These are phyloP conservation scores for Scolopax bukidnonensis DNA, from an alignment of 2,797 vertebrate genomes.

Conservation along the genomic window DNA sequence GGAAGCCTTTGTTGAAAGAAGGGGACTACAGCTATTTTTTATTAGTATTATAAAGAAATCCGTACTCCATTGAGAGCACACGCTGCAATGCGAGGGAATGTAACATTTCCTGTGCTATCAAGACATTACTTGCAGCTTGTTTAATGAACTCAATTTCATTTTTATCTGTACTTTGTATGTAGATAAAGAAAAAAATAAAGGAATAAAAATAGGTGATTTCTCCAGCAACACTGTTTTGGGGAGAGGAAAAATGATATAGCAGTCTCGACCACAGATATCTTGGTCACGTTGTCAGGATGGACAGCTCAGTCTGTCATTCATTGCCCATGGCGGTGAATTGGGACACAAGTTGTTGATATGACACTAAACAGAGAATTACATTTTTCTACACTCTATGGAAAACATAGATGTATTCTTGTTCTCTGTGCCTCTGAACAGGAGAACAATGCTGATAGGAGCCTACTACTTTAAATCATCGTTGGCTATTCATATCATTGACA, in stretches of 20 bases:
- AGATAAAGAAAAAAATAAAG: constrained; percentile 70
- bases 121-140: constrained; percentile 58
- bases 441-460: constrained; percentile 64
- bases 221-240: neutral
- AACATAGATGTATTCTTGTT: constrained; percentile 2
- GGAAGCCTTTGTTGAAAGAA: constrained; percentile 57
- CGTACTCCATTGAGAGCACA: constrained; percentile 24
- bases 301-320: constrained; percentile 55
- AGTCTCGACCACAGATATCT: constrained; percentile 42
- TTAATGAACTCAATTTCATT: constrained; percentile 65
- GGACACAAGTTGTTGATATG: constrained; percentile 62
- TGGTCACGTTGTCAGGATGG: constrained; percentile 52
- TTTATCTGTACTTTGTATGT: constrained; percentile 66
- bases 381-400: constrained; percentile 39
- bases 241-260: neutral
- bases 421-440: constrained; percentile 6
- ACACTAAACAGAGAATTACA: constrained; percentile 66
- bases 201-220: constrained; percentile 39
- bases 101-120: constrained; percentile 41
- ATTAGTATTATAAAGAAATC: constrained; percentile 62
- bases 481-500: constrained; percentile 57
- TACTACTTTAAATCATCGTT: constrained; percentile 38
- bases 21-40: constrained; percentile 58
- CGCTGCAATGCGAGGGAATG: neutral
- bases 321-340: constrained; percentile 6